Base-by-base conservation (phyloP, 1,140 invertebrate genomes). In the Achroia grisella region DNA sequence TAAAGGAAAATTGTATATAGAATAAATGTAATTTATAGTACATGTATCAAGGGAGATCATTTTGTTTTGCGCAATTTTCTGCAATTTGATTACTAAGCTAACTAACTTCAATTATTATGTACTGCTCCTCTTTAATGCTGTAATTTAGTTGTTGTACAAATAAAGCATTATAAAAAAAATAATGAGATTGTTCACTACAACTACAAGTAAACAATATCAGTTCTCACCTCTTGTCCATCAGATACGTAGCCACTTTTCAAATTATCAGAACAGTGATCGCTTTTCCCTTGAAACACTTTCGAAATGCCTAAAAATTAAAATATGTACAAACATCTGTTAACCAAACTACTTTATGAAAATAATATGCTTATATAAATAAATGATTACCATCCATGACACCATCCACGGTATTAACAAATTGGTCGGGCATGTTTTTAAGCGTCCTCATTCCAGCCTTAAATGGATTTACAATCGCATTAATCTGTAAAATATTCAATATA, bases 391-490 rank as follows among this genome's bases (percentile, higher is more conserved):
- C 94, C 86, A 94, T 92, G 29, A 96, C 90, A 44, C 93, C 93
- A 79, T 96, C 94, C 0, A 96, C 90, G 1, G 92, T 94, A 56
- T 91, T 93, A 1, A 93, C 85, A 61, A 95, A 89, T 67, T 94
- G 94, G 64, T 95, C 94, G 0, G 95, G 94, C 88, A 95, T 92
- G 44, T 91, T 93, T 74, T 94, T 93, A 10, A 96, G 90, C 10
- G 88, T 92, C 74, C 92, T 91, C 88, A 95, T 93, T 0, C 93
- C 94, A 17, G 90, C 91, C 61, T 92, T 92, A 35, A 97, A 81
- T 1, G 95, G 94, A 85, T 95, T 95, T 10, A 96, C 93, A 40
- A 93, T 58, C 4, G 89, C 91, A 58, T 93, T 91, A 62, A 94
- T 91, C 91, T 93, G 60, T 40, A 80, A 68, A 59, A 32, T 3